These are phyloP conservation scores for Pristis pectinata DNA, from an alignment of 2,797 vertebrate genomes.

Conservation along the genomic window DNA sequence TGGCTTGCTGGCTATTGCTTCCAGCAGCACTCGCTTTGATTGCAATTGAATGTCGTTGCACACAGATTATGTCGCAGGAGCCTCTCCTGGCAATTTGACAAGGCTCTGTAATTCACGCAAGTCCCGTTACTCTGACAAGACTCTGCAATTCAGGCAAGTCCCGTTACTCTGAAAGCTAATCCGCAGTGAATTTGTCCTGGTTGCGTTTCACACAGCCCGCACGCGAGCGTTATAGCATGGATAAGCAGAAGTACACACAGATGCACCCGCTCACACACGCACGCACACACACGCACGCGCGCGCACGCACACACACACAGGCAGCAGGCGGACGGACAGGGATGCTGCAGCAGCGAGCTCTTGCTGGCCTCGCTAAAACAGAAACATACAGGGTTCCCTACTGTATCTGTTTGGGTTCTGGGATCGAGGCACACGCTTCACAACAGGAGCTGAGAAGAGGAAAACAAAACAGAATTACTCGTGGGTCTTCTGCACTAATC, in stretches of 20 bases:
- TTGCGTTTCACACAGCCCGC: not conserved
- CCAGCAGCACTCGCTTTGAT: too few species aligned
- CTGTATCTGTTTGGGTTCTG: constrained; percentile 72
- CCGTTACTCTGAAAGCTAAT: too few species aligned
- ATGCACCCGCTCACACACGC: not conserved
- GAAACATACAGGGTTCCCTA: constrained; percentile 66
- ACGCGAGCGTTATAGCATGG: not conserved
- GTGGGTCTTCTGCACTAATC: constrained; percentile 7
- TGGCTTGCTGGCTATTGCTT: too few species aligned
- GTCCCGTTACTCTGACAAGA: not conserved
- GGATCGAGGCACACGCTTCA: constrained; percentile 65
- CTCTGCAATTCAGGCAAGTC: not conserved
- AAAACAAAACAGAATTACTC: constrained; percentile 42
- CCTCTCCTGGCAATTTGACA: not conserved
- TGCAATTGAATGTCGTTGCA: not conserved
- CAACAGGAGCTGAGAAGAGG: constrained; percentile 54
- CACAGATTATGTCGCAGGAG: not conserved
- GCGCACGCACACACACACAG: not conserved
- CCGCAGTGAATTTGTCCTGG: too few species aligned
- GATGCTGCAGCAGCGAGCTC: not conserved
- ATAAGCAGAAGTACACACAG: not conserved
- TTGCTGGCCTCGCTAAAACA: constrained; percentile 34
- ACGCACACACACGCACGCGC: not conserved
- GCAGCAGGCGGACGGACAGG: constrained; percentile 1
- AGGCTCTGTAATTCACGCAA: not conserved